These are phyloP conservation scores for Seriola dumerili DNA, from an alignment of 2,113 vertebrate genomes.

Conservation along the genomic window DNA sequence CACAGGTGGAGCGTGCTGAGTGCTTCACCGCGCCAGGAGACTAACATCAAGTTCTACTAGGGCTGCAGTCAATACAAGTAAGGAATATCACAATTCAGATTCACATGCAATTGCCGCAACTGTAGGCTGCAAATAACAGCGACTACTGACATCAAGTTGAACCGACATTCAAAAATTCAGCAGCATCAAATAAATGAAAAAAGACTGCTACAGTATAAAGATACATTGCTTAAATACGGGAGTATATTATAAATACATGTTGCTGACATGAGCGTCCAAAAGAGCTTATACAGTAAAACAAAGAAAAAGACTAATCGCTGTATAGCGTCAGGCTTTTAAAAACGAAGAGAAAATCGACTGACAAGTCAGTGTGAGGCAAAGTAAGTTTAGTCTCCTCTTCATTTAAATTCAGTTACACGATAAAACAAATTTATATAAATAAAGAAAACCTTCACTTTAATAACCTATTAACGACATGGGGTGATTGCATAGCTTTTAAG, in stretches of 20 bases:
- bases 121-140: not conserved
- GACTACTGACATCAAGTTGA: not conserved
- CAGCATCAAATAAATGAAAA: not conserved
- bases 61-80: not conserved
- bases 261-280: no score
- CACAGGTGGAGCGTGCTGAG: slow-evolving; percentile 17
- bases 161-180: not conserved
- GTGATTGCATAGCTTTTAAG: not conserved
- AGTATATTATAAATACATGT: no score
- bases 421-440: not conserved
- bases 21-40: not conserved
- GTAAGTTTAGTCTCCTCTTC: not conserved
- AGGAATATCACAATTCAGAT: not conserved
- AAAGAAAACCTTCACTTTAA: not conserved
- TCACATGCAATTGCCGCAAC: not conserved
- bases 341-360: not conserved
- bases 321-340: not conserved
- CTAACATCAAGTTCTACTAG: not conserved
- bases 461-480: not conserved
- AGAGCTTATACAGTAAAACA: not conserved
- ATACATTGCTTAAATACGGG: no score
- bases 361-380: not conserved
- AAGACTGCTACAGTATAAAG: not conserved
- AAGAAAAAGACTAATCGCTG: not conserved
- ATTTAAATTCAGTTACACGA: not conserved